phyloP scores from a whole-genome alignment of 2,113 vertebrate species.

The Cromileptes altivelis region DNA sequence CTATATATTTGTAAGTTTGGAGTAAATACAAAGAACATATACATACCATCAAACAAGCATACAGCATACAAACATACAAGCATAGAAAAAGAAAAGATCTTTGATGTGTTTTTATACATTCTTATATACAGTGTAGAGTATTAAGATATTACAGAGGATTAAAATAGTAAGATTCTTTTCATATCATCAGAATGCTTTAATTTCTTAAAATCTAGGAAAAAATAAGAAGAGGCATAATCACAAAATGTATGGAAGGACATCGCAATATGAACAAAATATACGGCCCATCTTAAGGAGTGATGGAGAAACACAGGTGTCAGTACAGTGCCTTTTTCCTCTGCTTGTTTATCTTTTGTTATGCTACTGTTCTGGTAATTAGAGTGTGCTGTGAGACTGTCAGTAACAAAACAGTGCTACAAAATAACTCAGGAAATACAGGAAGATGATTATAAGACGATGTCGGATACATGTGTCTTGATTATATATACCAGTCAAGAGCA shows the following conservation, averaged over 20 bases:
- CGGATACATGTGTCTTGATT: conserved; percentile 70
- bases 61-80: conserved; percentile 55
- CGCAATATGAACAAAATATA: conserved; percentile 43
- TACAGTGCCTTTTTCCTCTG: conserved; percentile 30
- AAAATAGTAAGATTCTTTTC: conserved; percentile 30
- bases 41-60: conserved; percentile 53
- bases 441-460: conserved; percentile 69
- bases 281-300: conserved; percentile 30
- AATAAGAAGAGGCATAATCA: conserved; percentile 23
- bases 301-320: conserved; percentile 25
- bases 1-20: conserved; percentile 68
- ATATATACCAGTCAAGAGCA: conserved; percentile 59
- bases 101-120: conserved; percentile 72
- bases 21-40: conserved; percentile 71
- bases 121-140: conserved; percentile 77
- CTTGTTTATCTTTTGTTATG: conserved; percentile 33
- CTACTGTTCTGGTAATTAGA: conserved; percentile 62
- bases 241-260: conserved; percentile 41
- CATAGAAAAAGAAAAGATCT: conserved; percentile 53
- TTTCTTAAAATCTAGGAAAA: conserved; percentile 42
- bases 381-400: conserved; percentile 44
- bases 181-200: conserved; percentile 16
- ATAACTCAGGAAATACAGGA: conserved; percentile 63
- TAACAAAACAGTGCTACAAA: conserved; percentile 58
- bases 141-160: conserved; percentile 57